Evolutionary conservation across 2,113 vertebrate genomes (phyloP).

Genomic region (human): DNA sequence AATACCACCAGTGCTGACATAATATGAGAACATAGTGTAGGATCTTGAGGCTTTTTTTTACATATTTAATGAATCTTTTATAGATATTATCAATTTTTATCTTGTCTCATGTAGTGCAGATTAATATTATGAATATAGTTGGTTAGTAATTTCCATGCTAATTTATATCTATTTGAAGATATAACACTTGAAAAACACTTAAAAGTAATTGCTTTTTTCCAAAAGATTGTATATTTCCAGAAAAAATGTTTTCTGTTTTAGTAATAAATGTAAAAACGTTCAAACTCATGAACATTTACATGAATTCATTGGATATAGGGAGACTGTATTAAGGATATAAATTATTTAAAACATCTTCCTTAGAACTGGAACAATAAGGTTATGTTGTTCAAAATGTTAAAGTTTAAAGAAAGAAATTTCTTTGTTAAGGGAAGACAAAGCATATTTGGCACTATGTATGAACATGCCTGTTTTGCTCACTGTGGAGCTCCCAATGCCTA

Average conservation of each 20-base stretch:
- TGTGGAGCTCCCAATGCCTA: neutral
- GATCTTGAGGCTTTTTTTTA: slow-evolving; percentile 33
- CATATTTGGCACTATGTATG: neutral
- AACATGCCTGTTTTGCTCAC: neutral
- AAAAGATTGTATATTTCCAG: neutral
- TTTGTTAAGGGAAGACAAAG: slow-evolving; percentile 15
- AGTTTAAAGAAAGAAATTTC: slow-evolving; percentile 37
- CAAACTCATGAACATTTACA: neutral
- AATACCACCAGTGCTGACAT: slow-evolving; percentile 24
- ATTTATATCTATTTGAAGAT: slow-evolving; percentile 28
- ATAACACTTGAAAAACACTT: neutral
- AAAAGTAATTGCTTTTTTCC: neutral
- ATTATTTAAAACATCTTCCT: slow-evolving; percentile 37
- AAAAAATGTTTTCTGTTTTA: slow-evolving; percentile 29
- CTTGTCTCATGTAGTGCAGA: neutral
- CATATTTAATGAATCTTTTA: slow-evolving; percentile 28
- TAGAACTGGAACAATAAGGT: neutral
- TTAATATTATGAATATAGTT: slow-evolving; percentile 48
- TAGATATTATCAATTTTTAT: slow-evolving; percentile 44
- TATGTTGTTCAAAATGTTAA: slow-evolving; percentile 47
- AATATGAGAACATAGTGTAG: slow-evolving; percentile 8
- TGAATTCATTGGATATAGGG: neutral
- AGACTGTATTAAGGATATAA: slow-evolving; percentile 15
- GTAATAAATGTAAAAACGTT: neutral
- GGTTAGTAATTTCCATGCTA: slow-evolving; percentile 26